Evolutionary conservation across 2,797 vertebrate genomes (phyloP), one percentile per base, ranked within the genome.

Genomic region (Pangasius larnaudii): DNA sequence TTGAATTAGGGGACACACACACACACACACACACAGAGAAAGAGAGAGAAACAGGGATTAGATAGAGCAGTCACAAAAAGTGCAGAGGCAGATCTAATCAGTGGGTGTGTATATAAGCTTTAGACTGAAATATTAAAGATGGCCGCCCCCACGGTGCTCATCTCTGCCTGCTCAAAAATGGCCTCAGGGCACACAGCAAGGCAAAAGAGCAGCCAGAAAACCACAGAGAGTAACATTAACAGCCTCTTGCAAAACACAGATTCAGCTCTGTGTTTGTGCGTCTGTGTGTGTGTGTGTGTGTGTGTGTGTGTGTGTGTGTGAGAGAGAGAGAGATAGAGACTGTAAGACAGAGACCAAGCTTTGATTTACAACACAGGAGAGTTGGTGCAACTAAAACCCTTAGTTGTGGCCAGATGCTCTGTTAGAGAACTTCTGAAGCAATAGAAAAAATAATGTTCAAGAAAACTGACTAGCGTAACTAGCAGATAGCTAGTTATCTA

Each of bases 51-150:
- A 56, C 3, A 51, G 8, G 58, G 80, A 63, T 42, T 16, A 56
- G 59, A 59, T n/a, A 49, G 24, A 56, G 71, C 78, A 69, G 46
- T 90, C 86, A 78, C 46, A 82, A 86, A 33, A 51, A 61, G 83
- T 72, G 61, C 33, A 80, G 63, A 84, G 22, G 58, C 78, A 63
- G 81, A 88, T 77, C 19, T 88, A 56, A 86, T 67, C 75, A 69
- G 74, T 24, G 30, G 30, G 49, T 13, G n/a, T 61, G 39, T 77
- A 36, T 59, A 59, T 80, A 39, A 80, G 30, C 75, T 56, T 85
- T 30, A 63, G 72, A 86, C 16, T 65, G 74, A 86, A 78, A 86
- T 86, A 78, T 77, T 77, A 78, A 86, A 77, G 30, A 77, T 51
- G 39, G 58, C 63, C 42, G 46, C 63, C 82, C 63, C 82, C 46